Conservation (phyloP, 2,888 invertebrate species). For the Melanostoma mellinum region DNA sequence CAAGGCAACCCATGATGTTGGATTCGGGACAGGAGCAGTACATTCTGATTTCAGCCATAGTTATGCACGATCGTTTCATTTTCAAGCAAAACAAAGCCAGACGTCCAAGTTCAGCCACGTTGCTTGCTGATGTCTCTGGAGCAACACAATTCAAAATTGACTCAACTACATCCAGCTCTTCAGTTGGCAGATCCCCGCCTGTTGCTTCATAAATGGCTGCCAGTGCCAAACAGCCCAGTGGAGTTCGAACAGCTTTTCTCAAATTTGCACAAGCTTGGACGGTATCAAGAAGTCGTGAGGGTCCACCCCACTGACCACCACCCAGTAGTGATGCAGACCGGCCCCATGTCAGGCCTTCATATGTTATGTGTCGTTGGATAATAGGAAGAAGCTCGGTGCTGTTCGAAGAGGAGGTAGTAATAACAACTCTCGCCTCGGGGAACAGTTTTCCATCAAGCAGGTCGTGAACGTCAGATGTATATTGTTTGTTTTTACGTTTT, state of each 20-base stretch:
- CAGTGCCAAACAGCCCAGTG: slow-evolving; percentile 83
- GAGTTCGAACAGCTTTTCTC: slow-evolving; percentile 82
- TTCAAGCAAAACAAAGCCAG: slow-evolving; percentile 83
- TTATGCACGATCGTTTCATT: slow-evolving; percentile 82
- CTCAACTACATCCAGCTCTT: slow-evolving; percentile 79
- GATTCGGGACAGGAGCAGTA: slow-evolving; percentile 81
- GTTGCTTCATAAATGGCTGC: slow-evolving; percentile 83
- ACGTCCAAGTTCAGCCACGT: slow-evolving; percentile 83
- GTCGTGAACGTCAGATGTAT: slow-evolving; percentile 82
- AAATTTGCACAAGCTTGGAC: slow-evolving; percentile 81
- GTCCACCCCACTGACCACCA: slow-evolving; percentile 83
- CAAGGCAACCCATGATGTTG: slow-evolving; percentile 82
- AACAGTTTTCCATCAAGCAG: slow-evolving; percentile 83
- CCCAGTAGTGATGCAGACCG: slow-evolving; percentile 82
- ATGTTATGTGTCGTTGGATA: slow-evolving; percentile 82
- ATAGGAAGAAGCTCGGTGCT: slow-evolving; percentile 81
- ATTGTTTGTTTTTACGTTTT: slow-evolving; percentile 76
- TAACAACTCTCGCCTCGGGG: slow-evolving; percentile 83
- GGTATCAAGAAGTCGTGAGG: slow-evolving; percentile 81
- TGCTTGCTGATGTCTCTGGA: slow-evolving; percentile 75
- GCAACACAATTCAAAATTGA: slow-evolving; percentile 80
- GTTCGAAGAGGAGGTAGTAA: slow-evolving; percentile 82
- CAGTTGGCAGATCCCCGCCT: slow-evolving; percentile 80
- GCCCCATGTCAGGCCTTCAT: slow-evolving; percentile 83
- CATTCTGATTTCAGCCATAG: slow-evolving; percentile 83